A percentile compares a stretch with the other conserved stretches of the same genome.
Conservation (phyloP, 2,888 invertebrate genomes). For the Diarsia brunnea region DNA sequence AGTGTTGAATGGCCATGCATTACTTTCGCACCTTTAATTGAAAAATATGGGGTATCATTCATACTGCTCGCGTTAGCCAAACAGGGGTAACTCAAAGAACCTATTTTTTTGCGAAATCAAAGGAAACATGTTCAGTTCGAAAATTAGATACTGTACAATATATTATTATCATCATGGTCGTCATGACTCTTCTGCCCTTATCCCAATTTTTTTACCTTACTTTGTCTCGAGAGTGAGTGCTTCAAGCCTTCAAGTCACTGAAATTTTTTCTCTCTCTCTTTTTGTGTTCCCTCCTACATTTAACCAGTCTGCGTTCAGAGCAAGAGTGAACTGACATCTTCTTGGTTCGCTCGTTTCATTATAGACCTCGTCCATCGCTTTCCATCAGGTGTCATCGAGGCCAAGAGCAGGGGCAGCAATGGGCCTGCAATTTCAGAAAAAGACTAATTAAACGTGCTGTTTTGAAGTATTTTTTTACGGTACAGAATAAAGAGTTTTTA, state of each 20-base stretch:
- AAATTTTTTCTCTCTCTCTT: background rate
- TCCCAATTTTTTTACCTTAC: background rate
- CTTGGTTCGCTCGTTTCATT: too few species aligned
- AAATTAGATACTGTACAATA: background rate
- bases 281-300: too few species aligned
- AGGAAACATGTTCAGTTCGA: background rate
- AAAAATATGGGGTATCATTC: conserved; percentile 48
- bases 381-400: too few species aligned
- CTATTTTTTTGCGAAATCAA: background rate
- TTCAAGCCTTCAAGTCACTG: background rate
- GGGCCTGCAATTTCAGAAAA: too few species aligned
- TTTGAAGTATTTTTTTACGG: too few species aligned
- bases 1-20: conserved; percentile 31
- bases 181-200: background rate
- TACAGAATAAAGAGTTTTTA: background rate
- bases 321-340: too few species aligned
- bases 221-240: background rate
- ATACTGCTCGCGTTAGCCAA: background rate
- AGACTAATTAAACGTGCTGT: too few species aligned
- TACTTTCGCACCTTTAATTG: conserved; percentile 57
- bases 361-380: too few species aligned
- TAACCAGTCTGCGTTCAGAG: too few species aligned
- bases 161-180: background rate
- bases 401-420: too few species aligned
- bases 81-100: background rate